Base-by-base conservation (phyloP, 2,113 vertebrate genomes). In the Phainopepla nitens region DNA sequence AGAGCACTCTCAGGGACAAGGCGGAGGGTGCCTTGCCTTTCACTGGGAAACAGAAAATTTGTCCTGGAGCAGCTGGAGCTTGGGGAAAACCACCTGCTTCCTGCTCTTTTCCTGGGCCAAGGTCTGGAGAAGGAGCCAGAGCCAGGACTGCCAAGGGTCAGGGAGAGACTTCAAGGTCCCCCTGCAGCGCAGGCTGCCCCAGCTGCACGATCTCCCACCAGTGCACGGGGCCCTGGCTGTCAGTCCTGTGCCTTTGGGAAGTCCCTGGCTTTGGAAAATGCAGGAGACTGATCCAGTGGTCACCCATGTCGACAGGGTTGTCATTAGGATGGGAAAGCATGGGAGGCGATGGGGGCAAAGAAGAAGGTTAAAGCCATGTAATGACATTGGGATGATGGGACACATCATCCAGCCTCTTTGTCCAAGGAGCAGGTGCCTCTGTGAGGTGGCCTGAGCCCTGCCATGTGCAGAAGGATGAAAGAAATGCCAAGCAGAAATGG, bases 201-300 rank as follows among this genome's bases (percentile, higher is more conserved):
- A 81, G 65, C 24, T 14, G 3, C 27, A 36, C 0, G 3, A 50
- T 24, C 24, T 45, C 12, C 5, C 31, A 83, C 36, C 25, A 33
- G 4, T 1, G 2, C 22, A 64, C 2, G 2, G 20, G 42, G 27
- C 12, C 6, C 39, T 22, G 9, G 7, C 27, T 18, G 13, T 50
- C 6, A 5, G 45, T 56, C 28, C 35, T 8, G 0, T 54, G 13
- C 19, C 45, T 69, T 73, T 2, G 4, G 41, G 60, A 49, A 61
- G 36, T 51, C 61, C 17, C 13, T 4, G 7, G 28, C 36, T 79
- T 60, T 66, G 44, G 23, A 78, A 93, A 73, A 56, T 0, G 1
- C 18, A 54, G 71, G 28, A 70, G 29, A 62, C 17, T 22, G 35
- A 57, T 70, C 22, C 50, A 71, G 25, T 6, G 15, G 35, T 57